These are phyloP conservation scores for Thryonomys swinderianus DNA, from an alignment of 2,113 vertebrate species.

Conservation along the genomic window DNA sequence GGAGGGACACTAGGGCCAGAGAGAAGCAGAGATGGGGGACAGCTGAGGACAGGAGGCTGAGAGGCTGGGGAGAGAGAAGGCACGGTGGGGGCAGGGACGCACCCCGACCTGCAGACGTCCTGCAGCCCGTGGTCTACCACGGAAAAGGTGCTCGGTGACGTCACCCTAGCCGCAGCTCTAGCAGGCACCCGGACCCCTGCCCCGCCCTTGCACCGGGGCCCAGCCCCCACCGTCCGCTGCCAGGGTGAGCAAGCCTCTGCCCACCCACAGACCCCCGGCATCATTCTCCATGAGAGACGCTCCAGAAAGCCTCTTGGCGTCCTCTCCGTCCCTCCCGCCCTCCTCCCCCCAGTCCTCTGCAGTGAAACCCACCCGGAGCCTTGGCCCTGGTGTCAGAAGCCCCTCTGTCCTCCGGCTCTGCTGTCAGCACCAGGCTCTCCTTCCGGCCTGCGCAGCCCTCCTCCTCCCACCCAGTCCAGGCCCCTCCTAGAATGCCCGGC, in stretches of 20 bases:
- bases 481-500: neutral
- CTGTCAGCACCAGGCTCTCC: neutral
- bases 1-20: too few species aligned
- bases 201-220: neutral
- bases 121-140: neutral
- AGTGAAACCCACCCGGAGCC: neutral
- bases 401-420: neutral
- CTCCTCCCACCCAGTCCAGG: neutral
- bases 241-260: neutral
- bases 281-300: fast-evolving
- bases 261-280: neutral
- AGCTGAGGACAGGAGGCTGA: neutral
- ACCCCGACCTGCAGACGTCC: neutral
- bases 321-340: neutral
- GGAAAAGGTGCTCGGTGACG: neutral
- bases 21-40: neutral
- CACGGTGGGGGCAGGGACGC: neutral
- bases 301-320: neutral
- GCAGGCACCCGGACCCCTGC: neutral
- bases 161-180: neutral
- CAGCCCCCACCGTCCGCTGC: neutral
- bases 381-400: neutral
- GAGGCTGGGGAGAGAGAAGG: too few species aligned
- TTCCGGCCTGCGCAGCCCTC: neutral
- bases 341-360: neutral